Conservation (phyloP, 2,797 vertebrate species). For the Rhinophrynus dorsalis region DNA sequence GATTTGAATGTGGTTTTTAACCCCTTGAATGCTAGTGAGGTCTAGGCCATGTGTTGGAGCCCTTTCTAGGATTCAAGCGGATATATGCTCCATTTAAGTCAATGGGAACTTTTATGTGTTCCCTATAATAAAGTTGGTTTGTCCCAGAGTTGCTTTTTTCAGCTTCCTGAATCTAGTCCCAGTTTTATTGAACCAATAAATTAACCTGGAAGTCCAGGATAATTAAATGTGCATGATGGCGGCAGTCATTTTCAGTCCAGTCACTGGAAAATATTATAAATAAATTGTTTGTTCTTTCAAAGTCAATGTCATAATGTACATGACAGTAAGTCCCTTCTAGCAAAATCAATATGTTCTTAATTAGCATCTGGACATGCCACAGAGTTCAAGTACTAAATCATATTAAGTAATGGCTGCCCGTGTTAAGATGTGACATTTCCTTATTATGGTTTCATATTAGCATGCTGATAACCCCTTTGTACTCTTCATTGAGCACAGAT, state of each 20-base stretch:
- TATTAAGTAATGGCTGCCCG: not conserved
- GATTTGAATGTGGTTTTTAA: too few relatives aligned
- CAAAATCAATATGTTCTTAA: conserved; percentile 4
- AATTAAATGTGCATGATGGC: too few relatives aligned
- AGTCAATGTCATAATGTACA: not conserved
- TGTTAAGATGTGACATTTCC: conserved; percentile 7
- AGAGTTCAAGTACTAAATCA: not conserved
- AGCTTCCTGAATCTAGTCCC: too few relatives aligned
- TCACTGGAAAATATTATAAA: not conserved
- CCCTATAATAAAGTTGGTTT: too few relatives aligned
- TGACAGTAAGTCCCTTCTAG: not conserved
- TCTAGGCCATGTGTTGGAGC: too few relatives aligned
- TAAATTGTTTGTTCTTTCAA: not conserved
- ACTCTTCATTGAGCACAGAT: conserved; percentile 4
- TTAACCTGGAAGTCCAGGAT: too few relatives aligned
- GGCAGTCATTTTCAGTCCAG: not conserved
- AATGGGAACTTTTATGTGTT: too few relatives aligned
- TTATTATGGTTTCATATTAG: conserved; percentile 15
- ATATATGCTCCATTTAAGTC: too few relatives aligned
- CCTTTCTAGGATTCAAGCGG: too few relatives aligned
- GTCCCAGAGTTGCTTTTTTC: too few relatives aligned
- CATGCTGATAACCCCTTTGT: not conserved
- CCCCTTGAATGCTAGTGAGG: too few relatives aligned
- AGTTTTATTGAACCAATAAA: too few relatives aligned
- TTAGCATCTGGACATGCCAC: not conserved